Evolutionary conservation across 2,797 vertebrate genomes (phyloP).

Genomic region (Menidia menidia): DNA sequence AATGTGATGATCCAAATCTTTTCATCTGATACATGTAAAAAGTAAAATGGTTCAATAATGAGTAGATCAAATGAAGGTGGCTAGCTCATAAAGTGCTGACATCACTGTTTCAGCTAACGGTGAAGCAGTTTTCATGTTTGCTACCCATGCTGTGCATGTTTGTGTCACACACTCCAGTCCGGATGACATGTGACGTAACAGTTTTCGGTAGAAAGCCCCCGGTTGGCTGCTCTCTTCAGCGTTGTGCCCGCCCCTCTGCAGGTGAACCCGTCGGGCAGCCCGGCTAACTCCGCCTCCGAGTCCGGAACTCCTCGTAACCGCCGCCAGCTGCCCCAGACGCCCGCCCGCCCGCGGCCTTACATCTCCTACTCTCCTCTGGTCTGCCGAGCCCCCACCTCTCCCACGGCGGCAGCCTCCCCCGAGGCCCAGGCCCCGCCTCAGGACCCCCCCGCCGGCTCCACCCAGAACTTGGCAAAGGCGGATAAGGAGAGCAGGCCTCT

Average conservation of each 20-base stretch:
- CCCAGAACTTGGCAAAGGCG: conserved; percentile 51
- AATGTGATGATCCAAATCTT: background rate
- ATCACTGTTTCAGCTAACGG: background rate
- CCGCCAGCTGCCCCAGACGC: conserved; percentile 94
- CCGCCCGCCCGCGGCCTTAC: conserved; percentile 92
- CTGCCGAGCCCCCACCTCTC: conserved; percentile 83
- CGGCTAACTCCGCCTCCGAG: conserved; percentile 88
- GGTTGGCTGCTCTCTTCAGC: background rate
- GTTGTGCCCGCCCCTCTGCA: conserved; percentile 57
- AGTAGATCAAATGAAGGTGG: background rate
- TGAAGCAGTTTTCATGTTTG: background rate
- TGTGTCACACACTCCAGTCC: background rate
- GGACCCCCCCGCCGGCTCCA: conserved; percentile 68
- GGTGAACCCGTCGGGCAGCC: conserved; percentile 88
- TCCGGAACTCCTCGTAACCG: conserved; percentile 90
- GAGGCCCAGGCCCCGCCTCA: conserved; percentile 83
- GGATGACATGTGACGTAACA: background rate
- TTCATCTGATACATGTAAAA: background rate
- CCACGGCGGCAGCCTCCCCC: conserved; percentile 66
- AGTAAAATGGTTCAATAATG: background rate
- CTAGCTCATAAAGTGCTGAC: background rate
- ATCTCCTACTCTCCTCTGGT: conserved; percentile 94
- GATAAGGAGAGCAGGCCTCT: conserved; percentile 77
- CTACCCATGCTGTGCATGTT: background rate
- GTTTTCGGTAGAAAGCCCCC: too few relatives aligned